Base-by-base conservation (phyloP, 1,140 invertebrate genomes). In the Doryteuthis pealeii region DNA sequence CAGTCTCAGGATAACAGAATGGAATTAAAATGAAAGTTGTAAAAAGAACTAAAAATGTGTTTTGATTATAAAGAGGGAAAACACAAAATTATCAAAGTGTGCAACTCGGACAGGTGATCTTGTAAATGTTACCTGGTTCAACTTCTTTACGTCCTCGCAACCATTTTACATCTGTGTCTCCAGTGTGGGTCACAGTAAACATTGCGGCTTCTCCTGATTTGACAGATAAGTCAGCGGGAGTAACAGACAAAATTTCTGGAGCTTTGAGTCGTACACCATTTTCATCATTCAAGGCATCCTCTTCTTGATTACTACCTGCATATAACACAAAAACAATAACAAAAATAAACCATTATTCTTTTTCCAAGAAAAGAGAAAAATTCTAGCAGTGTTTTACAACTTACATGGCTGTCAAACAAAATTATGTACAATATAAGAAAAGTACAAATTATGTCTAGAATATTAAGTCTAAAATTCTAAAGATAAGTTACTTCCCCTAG, bases 81-180 rank as follows among this genome's bases (percentile, higher is more conserved):
- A 40, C 3, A 40, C 3, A 40, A 40, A 40, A 40, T 5, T 5
- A 40, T 40, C 4, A 40, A 40, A 40, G 3, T 10, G 10, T 40
- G 10, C 10, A 40, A 40, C 35, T 40, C 10, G 10, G 10, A n/a
- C 3, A 40, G 35, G 4, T 40, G 35, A 40, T n/a, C n/a, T n/a
- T n/a, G n/a, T n/a, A 40, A 40, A 40, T 40, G 70, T 31, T 74
- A 83, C 82, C 81, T 75, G 77, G 15, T 70, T 33, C 31, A 26
- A 85, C 45, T 71, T 79, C 74, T 71, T 74, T 70, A 58, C 79
- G 79, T 31, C 75, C 77, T 71, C 77, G 79, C 67, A 77, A 80
- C 87, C 87, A 86, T 66, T 75, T 78, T 15, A 88, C 79, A 18
- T 73, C 73, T 35, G 85, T 82, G 30, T 82, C 79, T 54, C 83